These are phyloP conservation scores for Actenoides lindsayi DNA, from an alignment of 2,113 vertebrate species.

Conservation along the genomic window DNA sequence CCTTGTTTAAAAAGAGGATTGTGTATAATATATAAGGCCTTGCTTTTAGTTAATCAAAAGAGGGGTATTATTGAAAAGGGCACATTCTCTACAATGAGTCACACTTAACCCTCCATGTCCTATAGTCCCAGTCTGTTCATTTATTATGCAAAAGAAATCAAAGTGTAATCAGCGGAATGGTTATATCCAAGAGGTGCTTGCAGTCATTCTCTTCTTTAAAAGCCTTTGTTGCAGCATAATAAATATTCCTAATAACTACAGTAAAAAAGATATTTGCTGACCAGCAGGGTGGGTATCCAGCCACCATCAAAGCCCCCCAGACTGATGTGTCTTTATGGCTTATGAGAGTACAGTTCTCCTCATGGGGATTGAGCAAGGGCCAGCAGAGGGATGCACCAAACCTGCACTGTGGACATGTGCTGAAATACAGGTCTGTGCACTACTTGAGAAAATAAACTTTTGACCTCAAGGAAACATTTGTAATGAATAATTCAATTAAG, in stretches of 20 bases:
- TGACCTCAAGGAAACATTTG: not conserved
- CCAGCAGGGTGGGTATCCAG: not conserved
- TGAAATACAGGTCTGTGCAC: not conserved
- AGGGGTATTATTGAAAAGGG: conserved; percentile 6
- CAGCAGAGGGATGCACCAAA: not conserved
- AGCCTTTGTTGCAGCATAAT: not conserved
- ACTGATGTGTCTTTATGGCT: accelerated
- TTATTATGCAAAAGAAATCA: not conserved
- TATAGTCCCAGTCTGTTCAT: not conserved
- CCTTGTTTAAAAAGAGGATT: conserved; percentile 67
- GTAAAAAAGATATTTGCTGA: not conserved
- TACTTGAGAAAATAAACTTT: not conserved
- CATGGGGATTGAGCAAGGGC: not conserved
- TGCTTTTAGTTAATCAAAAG: conserved; percentile 53
- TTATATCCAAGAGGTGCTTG: not conserved
- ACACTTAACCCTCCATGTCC: not conserved
- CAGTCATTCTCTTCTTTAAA: not conserved
- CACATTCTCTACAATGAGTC: not conserved
- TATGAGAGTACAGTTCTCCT: accelerated
- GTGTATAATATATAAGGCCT: conserved; percentile 48
- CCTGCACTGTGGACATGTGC: accelerated
- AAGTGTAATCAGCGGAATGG: not conserved
- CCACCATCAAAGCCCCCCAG: accelerated
- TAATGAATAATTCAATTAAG: not conserved
- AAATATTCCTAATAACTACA: not conserved